Evolutionary conservation across 2,113 vertebrate species (phyloP), one percentile per base, ranked within the genome.

Genomic region (Oceanodroma tethys): DNA sequence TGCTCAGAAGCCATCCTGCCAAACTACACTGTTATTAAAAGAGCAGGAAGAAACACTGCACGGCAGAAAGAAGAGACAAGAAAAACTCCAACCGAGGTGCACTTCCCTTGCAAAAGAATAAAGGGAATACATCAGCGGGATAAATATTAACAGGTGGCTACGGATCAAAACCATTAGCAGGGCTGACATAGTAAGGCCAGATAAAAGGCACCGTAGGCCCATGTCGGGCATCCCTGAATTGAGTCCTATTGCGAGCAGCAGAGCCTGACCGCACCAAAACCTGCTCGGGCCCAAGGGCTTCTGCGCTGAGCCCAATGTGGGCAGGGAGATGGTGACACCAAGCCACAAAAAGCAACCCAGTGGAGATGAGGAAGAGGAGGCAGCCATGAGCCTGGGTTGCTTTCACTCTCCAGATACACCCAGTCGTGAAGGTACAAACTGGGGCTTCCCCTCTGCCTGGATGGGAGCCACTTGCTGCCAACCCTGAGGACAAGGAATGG

Each of bases 261-360:
- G 26, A 38, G 38, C 29, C 63, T 43, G 63, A 19, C 13, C 1
- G 1, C 47, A 78, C 11, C 55, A 55, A 74, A 91, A 6, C 10
- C 42, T 50, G 32, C 59, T 34, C 0, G 2, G 55, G 27, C 27
- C 36, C 29, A 48, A 22, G 20, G n/a, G 11, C 3, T 0, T 36
- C 50, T 71, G 56, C 1, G 0, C 29, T 3, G 5, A 74, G 38
- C 45, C 67, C 47, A 42, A 0, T 0, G 0, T 1, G 9, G 73
- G 26, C 70, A 55, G 52, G 66, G 62, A 82, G 30, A 34, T 22
- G 79, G 43, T 27, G 42, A 32, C 36, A 68, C 16, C 40, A 32
- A 71, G 56, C 27, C 42, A 43, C 25, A 27, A 48, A 30, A 29
- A 85, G 10, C 73, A 62, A 0, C 10, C 4, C 11, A 9, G 32